Evolutionary conservation across 2,888 invertebrate species (phyloP), one percentile per base, ranked within the genome.

Genomic region (Byasa hedistus): DNA sequence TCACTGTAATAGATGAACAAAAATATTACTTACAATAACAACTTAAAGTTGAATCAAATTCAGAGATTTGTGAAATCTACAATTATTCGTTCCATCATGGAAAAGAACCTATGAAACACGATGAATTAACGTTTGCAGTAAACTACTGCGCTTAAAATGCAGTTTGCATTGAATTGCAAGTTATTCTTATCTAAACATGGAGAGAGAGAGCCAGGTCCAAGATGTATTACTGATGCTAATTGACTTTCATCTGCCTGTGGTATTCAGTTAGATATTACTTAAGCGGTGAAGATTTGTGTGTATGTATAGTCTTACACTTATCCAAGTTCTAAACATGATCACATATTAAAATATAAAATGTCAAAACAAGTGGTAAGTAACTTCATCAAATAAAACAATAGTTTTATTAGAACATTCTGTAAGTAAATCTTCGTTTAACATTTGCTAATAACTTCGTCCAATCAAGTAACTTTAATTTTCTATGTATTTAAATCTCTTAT

Each of bases 161-260:
- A 54, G 10, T 54, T 54, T 54, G 22, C n/a, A n/a, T 39, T 59
- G n/a, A 59, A 59, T 58, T 39, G 57, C 64, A 64, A 51, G 21
- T 22, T 22, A 17, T 57, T 63, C 44, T 23, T 44, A 57, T 64
- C 52, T 64, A 54, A 55, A 64, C 51, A 48, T n/a, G 21, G 48
- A 60, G 65, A 65, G 65, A 65, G 65, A 56, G 21, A 21, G 39
- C 39, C 21, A 1, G 1, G 48, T 48, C 10, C 12, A 23, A 61
- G 51, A 61, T 61, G 8, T 58, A 65, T 61, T 56, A 36, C 36
- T 21, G 44, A 61, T 61, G 60, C 48, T 65, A 65, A 65, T 65
- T 65, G 56, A 60, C 65, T 60, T 65, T 65, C 65, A 65, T 65
- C 65, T 48, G 60, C 32, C 51, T 48, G 10, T 22, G 27, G 65